These are phyloP conservation scores for Acrossocheilus fasciatus DNA, from an alignment of 2,797 vertebrate species.

Conservation along the genomic window DNA sequence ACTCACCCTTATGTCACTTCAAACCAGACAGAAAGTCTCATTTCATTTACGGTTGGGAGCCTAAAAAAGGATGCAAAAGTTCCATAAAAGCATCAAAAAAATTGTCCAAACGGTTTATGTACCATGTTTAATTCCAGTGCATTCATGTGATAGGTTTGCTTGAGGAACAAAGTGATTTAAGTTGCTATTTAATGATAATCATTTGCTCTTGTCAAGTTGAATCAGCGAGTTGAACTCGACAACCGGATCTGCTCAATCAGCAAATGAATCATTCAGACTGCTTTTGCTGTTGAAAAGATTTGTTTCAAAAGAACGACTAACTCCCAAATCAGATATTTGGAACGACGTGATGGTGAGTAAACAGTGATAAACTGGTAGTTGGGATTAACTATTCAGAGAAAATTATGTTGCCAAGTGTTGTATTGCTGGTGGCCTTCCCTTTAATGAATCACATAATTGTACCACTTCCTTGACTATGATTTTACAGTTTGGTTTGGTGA, in stretches of 20 bases:
- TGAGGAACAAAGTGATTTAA: not conserved
- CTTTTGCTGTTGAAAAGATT: not conserved
- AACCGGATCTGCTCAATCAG: not conserved
- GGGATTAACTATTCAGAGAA: constrained; percentile 41
- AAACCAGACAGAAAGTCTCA: not conserved
- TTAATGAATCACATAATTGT: constrained; percentile 77
- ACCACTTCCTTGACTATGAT: constrained; percentile 73
- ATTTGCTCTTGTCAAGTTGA: not conserved
- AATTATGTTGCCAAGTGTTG: constrained; percentile 56
- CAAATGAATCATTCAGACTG: not conserved
- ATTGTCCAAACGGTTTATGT: not conserved
- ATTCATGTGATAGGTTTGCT: not conserved
- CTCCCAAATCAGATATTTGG: not conserved
- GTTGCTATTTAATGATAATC: not conserved
- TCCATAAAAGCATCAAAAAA: not conserved
- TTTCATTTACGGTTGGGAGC: not conserved
- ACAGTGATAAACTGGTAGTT: not conserved
- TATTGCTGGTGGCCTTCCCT: constrained; percentile 70
- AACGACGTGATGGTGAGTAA: not conserved
- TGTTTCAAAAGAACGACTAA: not conserved
- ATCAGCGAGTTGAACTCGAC: not conserved
- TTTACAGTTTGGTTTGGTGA: constrained; percentile 77
- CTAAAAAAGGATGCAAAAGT: not conserved
- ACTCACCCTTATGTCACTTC: not conserved
- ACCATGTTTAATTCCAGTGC: not conserved